phyloP scores from a whole-genome alignment of 2,888 invertebrate genomes.

The Orthonychiurus folsomi region DNA sequence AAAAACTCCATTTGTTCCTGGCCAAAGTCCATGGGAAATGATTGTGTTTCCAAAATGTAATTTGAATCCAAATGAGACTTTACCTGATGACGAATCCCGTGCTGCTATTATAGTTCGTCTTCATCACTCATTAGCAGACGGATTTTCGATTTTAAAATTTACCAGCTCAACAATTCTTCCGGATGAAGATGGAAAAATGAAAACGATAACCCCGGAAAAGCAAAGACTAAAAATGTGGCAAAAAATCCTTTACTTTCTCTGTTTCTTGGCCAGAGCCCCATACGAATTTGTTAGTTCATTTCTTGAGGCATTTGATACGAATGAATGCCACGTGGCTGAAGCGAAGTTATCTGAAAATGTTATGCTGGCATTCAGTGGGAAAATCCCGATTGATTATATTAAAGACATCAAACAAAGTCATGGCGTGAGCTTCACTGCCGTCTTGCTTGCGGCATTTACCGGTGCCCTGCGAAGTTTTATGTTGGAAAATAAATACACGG shows the following conservation, averaged over 20 bases:
- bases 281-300: constrained; percentile 11
- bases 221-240: not conserved
- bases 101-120: constrained; percentile 24
- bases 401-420: constrained; percentile 22
- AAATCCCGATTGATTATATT: constrained; percentile 23
- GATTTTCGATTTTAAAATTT: constrained; percentile 12
- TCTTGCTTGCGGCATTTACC: constrained; percentile 32
- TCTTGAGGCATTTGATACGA: constrained; percentile 28
- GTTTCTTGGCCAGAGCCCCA: constrained; percentile 11
- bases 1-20: constrained; percentile 17
- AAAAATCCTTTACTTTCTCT: constrained; percentile 6
- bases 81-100: not conserved
- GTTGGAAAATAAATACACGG: constrained; percentile 19
- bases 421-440: constrained; percentile 26
- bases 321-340: constrained; percentile 33
- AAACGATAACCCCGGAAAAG: constrained; percentile 6
- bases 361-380: constrained; percentile 23
- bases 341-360: constrained; percentile 19
- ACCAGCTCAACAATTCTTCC: not conserved
- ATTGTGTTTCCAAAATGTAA: constrained; percentile 23
- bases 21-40: constrained; percentile 35
- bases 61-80: constrained; percentile 13
- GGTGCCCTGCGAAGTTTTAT: constrained; percentile 35
- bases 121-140: constrained; percentile 34
- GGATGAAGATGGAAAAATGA: constrained; percentile 14